Conservation (phyloP, 2,113 vertebrate species). For the Nothocercus nigrocapillus region DNA sequence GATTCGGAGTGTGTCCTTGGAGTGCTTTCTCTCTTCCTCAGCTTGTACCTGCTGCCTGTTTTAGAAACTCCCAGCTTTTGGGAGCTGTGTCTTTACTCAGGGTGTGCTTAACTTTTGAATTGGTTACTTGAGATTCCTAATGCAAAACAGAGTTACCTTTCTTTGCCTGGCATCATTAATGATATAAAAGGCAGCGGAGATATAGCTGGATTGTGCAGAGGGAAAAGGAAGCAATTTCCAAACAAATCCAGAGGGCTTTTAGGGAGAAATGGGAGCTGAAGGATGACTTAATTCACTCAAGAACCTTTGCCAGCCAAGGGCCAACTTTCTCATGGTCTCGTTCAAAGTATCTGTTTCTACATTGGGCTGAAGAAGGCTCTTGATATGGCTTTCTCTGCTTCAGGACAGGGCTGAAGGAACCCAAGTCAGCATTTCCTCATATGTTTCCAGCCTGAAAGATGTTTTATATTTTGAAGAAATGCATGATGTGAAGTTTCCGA, state of each 20-base stretch:
- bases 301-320: background rate
- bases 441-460: background rate
- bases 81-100: background rate
- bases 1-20: background rate
- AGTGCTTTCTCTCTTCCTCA: background rate
- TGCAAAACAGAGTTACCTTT: background rate
- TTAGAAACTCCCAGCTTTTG: background rate
- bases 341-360: background rate
- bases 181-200: background rate
- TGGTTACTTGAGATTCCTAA: background rate
- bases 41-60: background rate
- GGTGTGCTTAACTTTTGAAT: background rate
- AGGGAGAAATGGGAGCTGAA: background rate
- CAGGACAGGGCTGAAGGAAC: background rate
- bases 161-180: background rate
- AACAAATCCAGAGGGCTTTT: background rate
- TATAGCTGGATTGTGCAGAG: background rate
- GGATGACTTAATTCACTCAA: background rate
- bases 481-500: fast-evolving
- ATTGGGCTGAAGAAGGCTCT: background rate
- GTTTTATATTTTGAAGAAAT: background rate
- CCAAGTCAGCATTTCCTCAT: fast-evolving
- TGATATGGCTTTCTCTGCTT: background rate
- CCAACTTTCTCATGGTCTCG: background rate
- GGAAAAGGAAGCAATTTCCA: background rate